Evolutionary conservation across 1,140 invertebrate genomes (phyloP), one percentile per base, ranked within the genome.

Genomic region (Tenebrio molitor): DNA sequence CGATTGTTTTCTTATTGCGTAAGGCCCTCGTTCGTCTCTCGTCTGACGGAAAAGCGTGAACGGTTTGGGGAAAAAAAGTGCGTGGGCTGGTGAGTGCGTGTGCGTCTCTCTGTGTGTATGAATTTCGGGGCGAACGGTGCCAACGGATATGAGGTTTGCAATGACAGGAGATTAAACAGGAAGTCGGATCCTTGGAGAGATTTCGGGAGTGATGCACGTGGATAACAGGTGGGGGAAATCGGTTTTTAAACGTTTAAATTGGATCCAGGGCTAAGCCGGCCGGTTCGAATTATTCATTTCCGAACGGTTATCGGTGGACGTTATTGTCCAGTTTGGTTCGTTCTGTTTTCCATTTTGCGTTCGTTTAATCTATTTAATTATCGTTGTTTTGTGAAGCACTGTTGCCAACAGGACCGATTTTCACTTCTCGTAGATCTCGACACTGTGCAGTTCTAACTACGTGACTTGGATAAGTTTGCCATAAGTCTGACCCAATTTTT

Each of bases 111-210:
- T n/a, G n/a, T n/a, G n/a, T n/a, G n/a, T n/a, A n/a, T n/a, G n/a
- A n/a, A n/a, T n/a, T n/a, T n/a, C n/a, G n/a, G 29, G 29, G 4
- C 36, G 17, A n/a, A 10, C 44, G 17, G 8, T 12, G 44, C n/a
- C 50, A 23, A 29, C 50, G 50, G 50, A 58, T 58, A 58, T 58
- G 50, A 58, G 50, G 15, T 58, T 29, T 29, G 50, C 50, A 29
- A 58, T 58, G 50, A 58, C 50, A 58, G 50, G 50, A 58, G 50
- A 58, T 58, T 58, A 29, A 58, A 58, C 50, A 58, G 50, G 50
- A 58, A 58, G 50, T 29, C 23, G 50, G 50, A 58, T 58, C 23
- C 50, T 58, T 29, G n/a, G 7, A 12, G 36, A 12, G 12, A n/a
- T n/a, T 39, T n/a, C 5, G 12, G 36, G 29, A 33, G 29, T 33